Base-by-base conservation (phyloP, 2,888 invertebrate genomes). In the Tineola bisselliella region DNA sequence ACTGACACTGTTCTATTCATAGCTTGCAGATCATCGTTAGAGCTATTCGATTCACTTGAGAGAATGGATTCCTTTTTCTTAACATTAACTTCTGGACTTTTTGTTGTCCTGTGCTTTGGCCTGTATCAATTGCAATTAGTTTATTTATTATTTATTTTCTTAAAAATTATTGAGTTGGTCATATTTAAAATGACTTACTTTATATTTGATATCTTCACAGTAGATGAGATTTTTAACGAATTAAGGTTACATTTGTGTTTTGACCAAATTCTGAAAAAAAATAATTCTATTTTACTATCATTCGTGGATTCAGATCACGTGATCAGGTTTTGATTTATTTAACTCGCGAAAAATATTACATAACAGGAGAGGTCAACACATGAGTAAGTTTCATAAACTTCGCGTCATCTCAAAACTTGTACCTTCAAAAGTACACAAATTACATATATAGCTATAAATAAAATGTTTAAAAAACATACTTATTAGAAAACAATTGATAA, bases 1-100 rank as follows among this genome's bases (percentile, higher is more conserved):
- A 90, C 74, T 6, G 88, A 80, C 61, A 89, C 76, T 0, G 89
- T 88, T 17, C 88, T 84, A 71, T 83, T 87, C 8, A 87, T 69
- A 2, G 77, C 69, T 56, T 88, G 86, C 17, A 89, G 77, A 63
- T 88, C 88, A 31, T 88, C 88, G 64, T 86, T 82, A 0, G 86
- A 87, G 64, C 81, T 84, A 1, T 70, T 84, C 0, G 87, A 81
- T 25, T 88, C 88, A 8, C 86, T 84, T 0, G 88, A 81, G n/a
- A 66, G 73, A 6, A 77, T 78, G 0, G 71, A 68, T 10, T 68
- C 71, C 62, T 71, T 76, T 62, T 75, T 74, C 63, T 72, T 77
- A 8, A 67, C 63, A 64, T 70, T 75, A 19, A 63, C 64, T 18
- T 79, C 79, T 8, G 68, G 52, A 1, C 69, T 64, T 64, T 72